A percentile compares a stretch with the other conserved stretches of the same genome.
phyloP scores from a whole-genome alignment of 2,113 vertebrate species.

The Perccottus glenii region DNA sequence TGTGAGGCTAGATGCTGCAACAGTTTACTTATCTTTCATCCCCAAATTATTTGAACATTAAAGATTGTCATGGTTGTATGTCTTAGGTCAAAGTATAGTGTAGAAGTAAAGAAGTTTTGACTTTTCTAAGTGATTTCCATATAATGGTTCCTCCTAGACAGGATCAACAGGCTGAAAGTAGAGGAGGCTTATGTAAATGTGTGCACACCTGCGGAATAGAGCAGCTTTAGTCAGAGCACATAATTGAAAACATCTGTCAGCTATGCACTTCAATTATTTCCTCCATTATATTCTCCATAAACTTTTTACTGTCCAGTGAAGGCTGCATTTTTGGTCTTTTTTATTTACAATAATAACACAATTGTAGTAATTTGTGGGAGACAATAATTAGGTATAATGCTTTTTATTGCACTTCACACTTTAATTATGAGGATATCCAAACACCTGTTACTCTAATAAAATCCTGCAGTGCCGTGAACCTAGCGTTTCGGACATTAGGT shows the following conservation, averaged over 20 bases:
- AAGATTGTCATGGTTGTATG: not conserved
- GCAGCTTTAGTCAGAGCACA: not conserved
- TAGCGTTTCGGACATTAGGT: not conserved
- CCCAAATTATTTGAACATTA: no score
- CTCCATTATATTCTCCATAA: not conserved
- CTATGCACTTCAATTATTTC: not conserved
- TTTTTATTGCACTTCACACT: slow-evolving; percentile 1
- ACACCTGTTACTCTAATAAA: slow-evolving; percentile 6
- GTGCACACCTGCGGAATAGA: slow-evolving; percentile 1
- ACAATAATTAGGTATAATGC: slow-evolving; percentile 9
- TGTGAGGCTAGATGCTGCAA: no score
- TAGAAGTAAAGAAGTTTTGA: no score
- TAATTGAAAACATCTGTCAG: not conserved
- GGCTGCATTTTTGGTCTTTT: not conserved
- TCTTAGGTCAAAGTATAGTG: not conserved
- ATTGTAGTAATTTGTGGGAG: not conserved
- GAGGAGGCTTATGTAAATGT: not conserved
- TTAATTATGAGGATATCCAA: slow-evolving; percentile 1
- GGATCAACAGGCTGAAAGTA: no score
- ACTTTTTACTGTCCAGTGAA: slow-evolving; percentile 1
- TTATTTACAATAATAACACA: slow-evolving; percentile 23
- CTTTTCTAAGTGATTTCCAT: not conserved
- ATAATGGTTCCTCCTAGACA: not conserved
- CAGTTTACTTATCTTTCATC: not conserved
- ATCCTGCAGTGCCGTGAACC: not conserved